Percentiles rank a stretch among this genome's conserved stretches.
phyloP scores from a whole-genome alignment of 92 coral and sea anemone species.

The Siderastrea siderea region DNA sequence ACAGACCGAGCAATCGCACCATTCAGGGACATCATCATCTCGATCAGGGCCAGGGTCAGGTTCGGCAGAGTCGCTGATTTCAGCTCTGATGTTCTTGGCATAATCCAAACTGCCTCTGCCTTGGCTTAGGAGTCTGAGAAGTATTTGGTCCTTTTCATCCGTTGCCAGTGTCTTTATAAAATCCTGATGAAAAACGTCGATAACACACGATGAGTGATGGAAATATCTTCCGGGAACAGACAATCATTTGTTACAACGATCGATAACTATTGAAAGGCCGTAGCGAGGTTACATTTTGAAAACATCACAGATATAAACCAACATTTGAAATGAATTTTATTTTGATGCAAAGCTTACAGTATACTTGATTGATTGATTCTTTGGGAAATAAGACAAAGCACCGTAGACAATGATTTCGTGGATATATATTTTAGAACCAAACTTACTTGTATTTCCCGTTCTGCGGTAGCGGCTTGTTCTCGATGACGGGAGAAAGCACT shows the following conservation, averaged over 20 bases:
- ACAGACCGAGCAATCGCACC: constrained; percentile 75
- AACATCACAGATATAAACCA: too few species aligned
- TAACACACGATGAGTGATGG: neutral
- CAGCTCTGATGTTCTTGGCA: constrained; percentile 19
- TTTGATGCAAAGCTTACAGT: neutral
- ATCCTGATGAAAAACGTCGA: constrained; percentile 26
- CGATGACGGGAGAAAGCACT: constrained; percentile 64
- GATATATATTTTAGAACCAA: too few species aligned
- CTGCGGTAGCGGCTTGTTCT: constrained; percentile 39
- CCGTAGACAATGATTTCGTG: neutral
- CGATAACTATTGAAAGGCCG: neutral
- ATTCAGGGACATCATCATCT: constrained; percentile 30
- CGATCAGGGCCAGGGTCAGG: constrained; percentile 19
- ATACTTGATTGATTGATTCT: neutral
- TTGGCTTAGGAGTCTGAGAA: constrained; percentile 42
- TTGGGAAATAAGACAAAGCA: neutral
- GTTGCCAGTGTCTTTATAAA: constrained; percentile 40
- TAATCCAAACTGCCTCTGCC: constrained; percentile 65
- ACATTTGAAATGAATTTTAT: too few species aligned
- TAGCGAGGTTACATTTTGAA: too few species aligned
- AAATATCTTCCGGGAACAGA: neutral
- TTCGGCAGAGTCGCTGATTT: neutral
- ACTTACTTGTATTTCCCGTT: constrained; percentile 48
- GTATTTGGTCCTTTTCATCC: constrained; percentile 40
- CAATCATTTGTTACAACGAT: neutral